phyloP scores from a whole-genome alignment of 1,140 invertebrate genomes.

The Mactra quadrangularis region DNA sequence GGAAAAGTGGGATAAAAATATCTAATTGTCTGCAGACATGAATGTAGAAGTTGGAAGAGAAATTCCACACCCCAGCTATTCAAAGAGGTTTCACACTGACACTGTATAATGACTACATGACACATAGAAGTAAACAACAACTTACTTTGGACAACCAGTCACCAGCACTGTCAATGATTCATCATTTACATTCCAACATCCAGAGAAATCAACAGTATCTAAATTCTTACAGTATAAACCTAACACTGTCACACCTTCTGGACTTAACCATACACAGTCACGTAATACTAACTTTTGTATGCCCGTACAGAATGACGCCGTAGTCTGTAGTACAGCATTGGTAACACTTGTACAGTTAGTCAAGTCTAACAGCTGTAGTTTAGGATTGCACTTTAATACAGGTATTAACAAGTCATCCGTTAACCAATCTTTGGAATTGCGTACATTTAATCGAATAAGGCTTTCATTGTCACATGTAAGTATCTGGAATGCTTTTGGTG shows the following conservation, averaged over 20 bases:
- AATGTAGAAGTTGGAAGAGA: too few species aligned
- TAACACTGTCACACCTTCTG: constrained; percentile 75
- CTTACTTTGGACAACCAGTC: constrained; percentile 76
- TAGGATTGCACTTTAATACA: constrained; percentile 75
- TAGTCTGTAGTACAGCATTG: constrained; percentile 74
- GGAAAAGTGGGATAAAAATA: too few species aligned
- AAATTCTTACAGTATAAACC: constrained; percentile 72
- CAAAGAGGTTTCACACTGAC: too few species aligned
- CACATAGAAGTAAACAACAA: constrained; percentile 38
- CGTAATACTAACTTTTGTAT: constrained; percentile 74
- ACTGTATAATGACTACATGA: too few species aligned
- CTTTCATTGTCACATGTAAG: constrained; percentile 69
- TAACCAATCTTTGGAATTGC: constrained; percentile 82
- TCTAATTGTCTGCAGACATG: too few species aligned
- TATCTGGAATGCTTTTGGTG: constrained; percentile 67
- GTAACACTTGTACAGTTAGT: constrained; percentile 77
- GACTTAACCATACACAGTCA: constrained; percentile 81
- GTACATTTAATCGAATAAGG: constrained; percentile 72
- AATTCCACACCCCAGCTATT: too few species aligned
- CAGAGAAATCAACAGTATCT: constrained; percentile 80
- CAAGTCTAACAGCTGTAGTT: constrained; percentile 76
- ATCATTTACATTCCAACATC: constrained; percentile 83
- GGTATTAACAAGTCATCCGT: constrained; percentile 74
- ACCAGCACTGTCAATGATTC: constrained; percentile 76
- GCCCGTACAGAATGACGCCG: constrained; percentile 72